Conservation (phyloP, 2,888 invertebrate species). For the Hermaeophaga mercurialis region DNA sequence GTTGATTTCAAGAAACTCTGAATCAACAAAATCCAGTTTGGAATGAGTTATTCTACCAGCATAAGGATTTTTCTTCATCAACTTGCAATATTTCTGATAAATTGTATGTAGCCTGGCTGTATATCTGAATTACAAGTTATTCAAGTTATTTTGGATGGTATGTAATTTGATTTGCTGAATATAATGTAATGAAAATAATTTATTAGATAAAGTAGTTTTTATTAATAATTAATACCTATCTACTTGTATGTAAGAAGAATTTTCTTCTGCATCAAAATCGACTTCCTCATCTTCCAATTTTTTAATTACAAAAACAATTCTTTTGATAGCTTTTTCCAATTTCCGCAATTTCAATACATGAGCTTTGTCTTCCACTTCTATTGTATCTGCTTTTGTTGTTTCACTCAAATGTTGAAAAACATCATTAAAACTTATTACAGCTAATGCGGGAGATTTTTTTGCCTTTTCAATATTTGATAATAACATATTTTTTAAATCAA, state of each 20-base stretch:
- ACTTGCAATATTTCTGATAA: constrained; percentile 45
- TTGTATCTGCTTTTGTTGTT: constrained; percentile 29
- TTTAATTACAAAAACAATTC: constrained; percentile 69
- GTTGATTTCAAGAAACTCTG: constrained; percentile 46
- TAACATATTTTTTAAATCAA: constrained; percentile 35
- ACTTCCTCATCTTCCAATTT: constrained; percentile 72
- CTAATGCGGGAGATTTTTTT: constrained; percentile 32
- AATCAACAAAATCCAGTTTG: constrained; percentile 44
- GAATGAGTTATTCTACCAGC: constrained; percentile 44
- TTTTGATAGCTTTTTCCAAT: constrained; percentile 64
- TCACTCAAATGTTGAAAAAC: constrained; percentile 40
- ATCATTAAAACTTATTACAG: constrained; percentile 43
- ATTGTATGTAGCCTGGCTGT: constrained; percentile 42
- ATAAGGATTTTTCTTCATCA: constrained; percentile 47
- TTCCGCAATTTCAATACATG: constrained; percentile 40
- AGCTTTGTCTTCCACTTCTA: constrained; percentile 37
- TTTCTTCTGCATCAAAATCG: constrained; percentile 71
- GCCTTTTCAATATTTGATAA: constrained; percentile 31
- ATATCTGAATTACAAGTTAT: no score
- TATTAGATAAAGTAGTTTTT: no score
- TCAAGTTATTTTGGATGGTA: no score
- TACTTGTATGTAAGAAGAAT: constrained; percentile 73
- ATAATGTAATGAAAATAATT: no score
- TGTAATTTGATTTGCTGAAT: no score
- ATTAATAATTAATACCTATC: constrained; percentile 63